Base-by-base conservation (phyloP, 2,797 vertebrate genomes). In the Pogonophryne albipinna region DNA sequence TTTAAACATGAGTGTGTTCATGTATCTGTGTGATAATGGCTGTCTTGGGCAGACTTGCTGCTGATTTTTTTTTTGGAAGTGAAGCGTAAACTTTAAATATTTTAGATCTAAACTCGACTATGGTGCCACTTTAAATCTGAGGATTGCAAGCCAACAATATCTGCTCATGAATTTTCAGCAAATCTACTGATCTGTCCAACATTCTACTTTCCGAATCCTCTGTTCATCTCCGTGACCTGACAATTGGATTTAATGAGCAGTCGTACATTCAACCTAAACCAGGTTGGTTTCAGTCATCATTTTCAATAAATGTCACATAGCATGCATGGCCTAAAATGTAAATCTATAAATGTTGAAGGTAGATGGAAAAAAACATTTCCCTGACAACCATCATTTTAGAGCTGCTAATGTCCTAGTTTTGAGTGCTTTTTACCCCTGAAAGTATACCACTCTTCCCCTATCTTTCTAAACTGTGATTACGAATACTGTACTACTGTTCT, bases 41-140 rank as follows among this genome's bases (percentile, higher is more conserved):
- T 23, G 11, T 23, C 17, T 38, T 64, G 10, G 31, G 11, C n/a
- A 31, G 45, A 16, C 3, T 27, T 7, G 7, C 19, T 42, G 17
- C 55, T 53, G 23, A 17, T 56, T 1, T 19, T 17, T 10, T 45
- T 60, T 65, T 51, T 53, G 63, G 6, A 38, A 71, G 23, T 44
- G 57, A 14, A 12, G 23, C 49, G 46, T 19, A 64, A 45, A 64
- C 19, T 57, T 66, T 41, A 55, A 59, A 74, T 73, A 34, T 67
- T 72, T 57, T 9, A 67, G 38, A 9, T 12, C 45, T 50, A 27
- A 50, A 6, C 27, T 6, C 20, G 11, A 52, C 13, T 2, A 17
- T 58, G 34, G 8, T 27, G 11, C 13, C 0, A 16, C n/a, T 46
- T 41, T 2, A 51, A 63, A 63, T 59, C 16, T 10, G 11, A 38